Evolutionary conservation across 2,888 invertebrate genomes (phyloP).

Genomic region (Thymelicus sylvestris): DNA sequence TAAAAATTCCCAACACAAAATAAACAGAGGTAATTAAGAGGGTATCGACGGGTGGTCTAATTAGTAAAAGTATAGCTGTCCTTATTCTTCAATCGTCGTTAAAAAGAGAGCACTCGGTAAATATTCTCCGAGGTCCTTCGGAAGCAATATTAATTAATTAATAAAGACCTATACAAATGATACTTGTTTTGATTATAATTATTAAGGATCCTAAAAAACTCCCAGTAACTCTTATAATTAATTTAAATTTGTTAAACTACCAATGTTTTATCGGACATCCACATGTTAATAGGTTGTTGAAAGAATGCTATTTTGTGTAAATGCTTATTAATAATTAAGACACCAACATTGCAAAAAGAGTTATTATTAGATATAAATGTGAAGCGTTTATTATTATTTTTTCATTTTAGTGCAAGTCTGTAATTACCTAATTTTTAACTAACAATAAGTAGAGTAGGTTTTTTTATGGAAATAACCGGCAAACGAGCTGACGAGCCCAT

Average conservation of each 20-base stretch:
- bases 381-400: too few relatives aligned
- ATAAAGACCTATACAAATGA: conserved; percentile 48
- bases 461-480: too few relatives aligned
- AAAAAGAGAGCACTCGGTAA: conserved; percentile 43
- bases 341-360: too few relatives aligned
- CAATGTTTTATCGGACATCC: neutral
- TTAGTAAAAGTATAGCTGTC: conserved; percentile 51
- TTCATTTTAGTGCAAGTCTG: too few relatives aligned
- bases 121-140: conserved; percentile 44
- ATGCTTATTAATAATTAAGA: too few relatives aligned
- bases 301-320: too few relatives aligned
- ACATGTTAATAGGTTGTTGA: neutral
- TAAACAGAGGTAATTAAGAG: conserved; percentile 47
- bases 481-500: too few relatives aligned
- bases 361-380: too few relatives aligned
- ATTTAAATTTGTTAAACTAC: conserved; percentile 2
- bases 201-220: conserved; percentile 20
- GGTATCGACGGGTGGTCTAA: conserved; percentile 63
- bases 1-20: conserved; percentile 34
- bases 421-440: too few relatives aligned
- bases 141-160: conserved; percentile 52
- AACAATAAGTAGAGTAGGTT: too few relatives aligned
- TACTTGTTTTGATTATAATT: conserved; percentile 49
- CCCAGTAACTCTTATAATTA: neutral
- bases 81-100: conserved; percentile 40